These are phyloP conservation scores for Probosciger aterrimus DNA, from an alignment of 2,113 vertebrate genomes.

Conservation along the genomic window DNA sequence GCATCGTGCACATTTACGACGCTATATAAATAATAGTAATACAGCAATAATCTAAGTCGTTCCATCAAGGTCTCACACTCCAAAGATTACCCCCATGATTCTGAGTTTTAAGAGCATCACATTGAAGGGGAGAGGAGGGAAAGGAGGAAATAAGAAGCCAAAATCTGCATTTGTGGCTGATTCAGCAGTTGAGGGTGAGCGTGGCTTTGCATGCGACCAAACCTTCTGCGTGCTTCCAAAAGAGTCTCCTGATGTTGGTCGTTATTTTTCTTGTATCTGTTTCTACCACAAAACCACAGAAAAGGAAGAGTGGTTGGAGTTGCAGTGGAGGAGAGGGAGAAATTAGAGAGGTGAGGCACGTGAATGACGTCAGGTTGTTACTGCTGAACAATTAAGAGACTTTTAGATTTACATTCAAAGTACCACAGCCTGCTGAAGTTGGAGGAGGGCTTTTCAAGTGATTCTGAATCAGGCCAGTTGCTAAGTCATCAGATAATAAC, in stretches of 20 bases:
- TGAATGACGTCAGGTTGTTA: background rate
- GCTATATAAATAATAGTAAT: constrained; percentile 52
- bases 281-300: constrained; percentile 31
- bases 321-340: background rate
- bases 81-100: background rate
- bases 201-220: background rate
- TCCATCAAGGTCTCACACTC: constrained; percentile 28
- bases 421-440: background rate
- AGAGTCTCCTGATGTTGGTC: background rate
- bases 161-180: background rate
- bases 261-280: background rate
- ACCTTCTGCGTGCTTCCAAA: background rate
- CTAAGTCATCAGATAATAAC: background rate
- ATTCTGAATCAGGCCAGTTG: background rate
- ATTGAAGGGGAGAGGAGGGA: background rate
- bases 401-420: background rate
- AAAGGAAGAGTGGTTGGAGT: background rate
- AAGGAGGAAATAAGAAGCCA: background rate
- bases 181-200: background rate
- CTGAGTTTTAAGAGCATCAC: background rate
- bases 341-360: background rate
- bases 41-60: constrained; percentile 17
- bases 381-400: background rate
- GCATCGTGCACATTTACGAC: background rate
- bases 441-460: background rate